phyloP scores from a whole-genome alignment of 2,797 vertebrate genomes.

The Gadopsis marmoratus region DNA sequence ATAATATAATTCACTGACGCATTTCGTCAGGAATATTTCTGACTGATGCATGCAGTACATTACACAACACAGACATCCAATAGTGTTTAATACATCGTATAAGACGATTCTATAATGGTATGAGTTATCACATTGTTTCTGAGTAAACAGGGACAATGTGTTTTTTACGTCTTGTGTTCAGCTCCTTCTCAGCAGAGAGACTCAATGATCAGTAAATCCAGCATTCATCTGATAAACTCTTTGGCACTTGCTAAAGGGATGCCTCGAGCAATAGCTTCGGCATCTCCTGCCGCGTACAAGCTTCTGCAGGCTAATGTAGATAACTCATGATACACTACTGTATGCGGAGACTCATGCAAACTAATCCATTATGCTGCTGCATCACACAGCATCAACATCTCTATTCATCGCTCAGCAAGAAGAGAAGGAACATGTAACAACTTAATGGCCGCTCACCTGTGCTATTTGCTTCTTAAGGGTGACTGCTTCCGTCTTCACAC shows the following conservation, averaged over 20 bases:
- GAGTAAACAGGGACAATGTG: conserved; percentile 41
- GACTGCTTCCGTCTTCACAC: conserved; percentile 19
- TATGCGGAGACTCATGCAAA: conserved; percentile 41
- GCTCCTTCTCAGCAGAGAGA: conserved; percentile 43
- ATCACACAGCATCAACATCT: conserved; percentile 53
- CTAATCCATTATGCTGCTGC: conserved; percentile 43
- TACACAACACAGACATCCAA: neutral
- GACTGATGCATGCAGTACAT: neutral
- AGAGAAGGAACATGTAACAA: conserved; percentile 18
- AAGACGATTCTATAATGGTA: conserved; percentile 28
- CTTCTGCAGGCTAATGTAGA: conserved; percentile 64
- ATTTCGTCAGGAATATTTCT: conserved; percentile 19
- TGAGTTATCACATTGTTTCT: conserved; percentile 39
- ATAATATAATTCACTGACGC: neutral
- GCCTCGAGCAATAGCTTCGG: conserved; percentile 74
- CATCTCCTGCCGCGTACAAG: conserved; percentile 67
- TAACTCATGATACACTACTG: conserved; percentile 42
- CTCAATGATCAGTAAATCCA: conserved; percentile 70
- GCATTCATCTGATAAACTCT: conserved; percentile 78
- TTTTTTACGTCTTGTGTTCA: conserved; percentile 46
- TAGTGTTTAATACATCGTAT: conserved; percentile 6
- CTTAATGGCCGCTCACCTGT: conserved; percentile 54
- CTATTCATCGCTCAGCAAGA: conserved; percentile 54
- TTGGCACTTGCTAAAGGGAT: conserved; percentile 71
- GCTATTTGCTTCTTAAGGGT: conserved; percentile 39